phyloP scores from a whole-genome alignment of 2,113 vertebrate genomes.

The Cygnus atratus region DNA sequence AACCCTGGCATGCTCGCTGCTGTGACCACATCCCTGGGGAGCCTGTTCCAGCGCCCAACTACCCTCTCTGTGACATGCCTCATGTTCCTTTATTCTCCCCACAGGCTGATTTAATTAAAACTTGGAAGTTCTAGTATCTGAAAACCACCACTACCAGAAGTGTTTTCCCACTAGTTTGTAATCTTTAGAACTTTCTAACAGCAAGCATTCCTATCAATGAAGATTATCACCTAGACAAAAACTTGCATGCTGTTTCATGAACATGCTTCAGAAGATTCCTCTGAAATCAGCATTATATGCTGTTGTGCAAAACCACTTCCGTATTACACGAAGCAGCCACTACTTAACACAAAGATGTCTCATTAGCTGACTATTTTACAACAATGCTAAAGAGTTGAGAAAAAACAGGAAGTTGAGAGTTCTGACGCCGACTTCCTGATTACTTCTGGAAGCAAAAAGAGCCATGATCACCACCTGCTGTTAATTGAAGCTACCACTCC shows the following conservation, averaged over 20 bases:
- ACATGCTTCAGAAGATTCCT: neutral
- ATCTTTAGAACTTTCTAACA: neutral
- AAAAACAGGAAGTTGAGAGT: neutral
- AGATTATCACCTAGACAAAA: neutral
- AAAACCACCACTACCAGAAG: neutral
- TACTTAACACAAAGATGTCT: neutral
- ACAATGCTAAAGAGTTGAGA: neutral
- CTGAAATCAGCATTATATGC: fast-evolving
- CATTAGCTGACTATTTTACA: neutral
- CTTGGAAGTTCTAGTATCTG: neutral
- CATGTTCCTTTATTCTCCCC: fast-evolving
- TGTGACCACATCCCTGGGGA: too few relatives aligned
- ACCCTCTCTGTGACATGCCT: fast-evolving
- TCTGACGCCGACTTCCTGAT: neutral
- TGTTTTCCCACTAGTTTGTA: neutral
- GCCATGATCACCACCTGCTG: neutral
- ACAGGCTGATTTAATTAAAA: neutral
- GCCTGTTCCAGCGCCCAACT: too few relatives aligned
- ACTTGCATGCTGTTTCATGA: neutral
- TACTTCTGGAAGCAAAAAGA: neutral
- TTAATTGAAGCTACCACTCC: neutral
- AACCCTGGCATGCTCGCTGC: too few relatives aligned
- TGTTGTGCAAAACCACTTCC: neutral
- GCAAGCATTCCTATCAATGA: neutral
- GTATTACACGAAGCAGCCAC: neutral